Base-by-base conservation (phyloP, 2,113 vertebrate genomes). In the Paramisgurnus dabryanus region DNA sequence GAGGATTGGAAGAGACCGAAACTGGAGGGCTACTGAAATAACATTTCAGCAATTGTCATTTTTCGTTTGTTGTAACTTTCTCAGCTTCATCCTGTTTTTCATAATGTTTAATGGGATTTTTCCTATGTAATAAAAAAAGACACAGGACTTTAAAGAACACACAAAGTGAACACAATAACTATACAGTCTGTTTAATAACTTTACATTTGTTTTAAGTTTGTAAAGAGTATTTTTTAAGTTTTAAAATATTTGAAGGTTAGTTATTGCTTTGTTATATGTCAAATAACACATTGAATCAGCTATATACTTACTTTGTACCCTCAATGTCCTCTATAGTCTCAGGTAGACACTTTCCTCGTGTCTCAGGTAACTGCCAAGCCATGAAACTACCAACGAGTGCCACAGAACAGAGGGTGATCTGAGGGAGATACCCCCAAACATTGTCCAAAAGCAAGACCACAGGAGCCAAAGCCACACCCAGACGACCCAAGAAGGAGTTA, bases 241-340 rank as follows among this genome's bases (percentile, higher is more conserved):
- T 57, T 57, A 57, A n/a, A 57, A 6, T 0, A n/a, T 7, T 17
- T 57, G 3, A 17, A 17, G 2, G 6, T 2, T 6, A 15, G 15
- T 17, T 13, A 15, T n/a, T 57, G 13, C n/a, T 34, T 58, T 55
- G 53, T 6, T 13, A 6, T 6, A 18, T n/a, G 7, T 18, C 6
- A 18, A 8, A 58, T 7, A 58, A 8, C 55, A n/a, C 2, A 55
- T 9, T 10, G 18, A 12, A 73, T 41, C 41, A 18, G 13, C 17
- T 58, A 10, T 10, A 47, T 47, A 40, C 18, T 66, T 60, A 93
- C 93, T 91, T 86, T 5, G 78, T 85, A 50, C 75, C 78, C 65
- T 94, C 91, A 22, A 94, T 87, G 2, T 93, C 92, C 79, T 92
- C 87, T 67, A 94, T 91, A 43, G 93, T 94, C 81, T 94, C 92